These are phyloP conservation scores for Scyliorhinus canicula DNA, from an alignment of 2,797 vertebrate genomes.

Conservation along the genomic window DNA sequence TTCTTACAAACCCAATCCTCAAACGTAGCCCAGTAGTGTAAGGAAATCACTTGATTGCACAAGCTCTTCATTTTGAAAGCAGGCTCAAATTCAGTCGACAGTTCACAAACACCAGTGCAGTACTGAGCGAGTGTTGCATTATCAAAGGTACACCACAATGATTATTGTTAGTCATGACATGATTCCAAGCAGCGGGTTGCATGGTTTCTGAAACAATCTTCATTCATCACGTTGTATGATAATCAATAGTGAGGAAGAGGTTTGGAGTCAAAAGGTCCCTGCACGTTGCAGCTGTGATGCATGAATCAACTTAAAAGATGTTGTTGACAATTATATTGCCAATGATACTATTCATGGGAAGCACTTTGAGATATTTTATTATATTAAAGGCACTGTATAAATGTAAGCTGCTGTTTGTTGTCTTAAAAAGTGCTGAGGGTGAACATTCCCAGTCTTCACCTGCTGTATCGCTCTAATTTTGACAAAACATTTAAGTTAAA, in stretches of 20 bases:
- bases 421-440: not conserved
- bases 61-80: not conserved
- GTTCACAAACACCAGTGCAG: not conserved
- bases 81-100: not conserved
- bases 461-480: not conserved
- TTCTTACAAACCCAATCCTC: not conserved
- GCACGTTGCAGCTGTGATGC: not conserved
- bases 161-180: not conserved
- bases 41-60: not conserved
- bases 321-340: too few species aligned
- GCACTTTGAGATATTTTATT: not conserved
- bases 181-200: not conserved
- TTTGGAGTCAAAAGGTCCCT: not conserved
- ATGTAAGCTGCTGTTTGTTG: not conserved
- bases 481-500: not conserved
- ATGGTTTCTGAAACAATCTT: not conserved
- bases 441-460: not conserved
- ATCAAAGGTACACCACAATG: not conserved
- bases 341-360: too few species aligned
- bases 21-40: not conserved
- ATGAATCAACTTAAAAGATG: not conserved
- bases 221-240: not conserved
- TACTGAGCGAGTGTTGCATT: not conserved
- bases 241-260: not conserved
- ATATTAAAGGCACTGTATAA: too few species aligned